These are phyloP conservation scores for Machimus atricapillus DNA, from an alignment of 2,888 invertebrate genomes.

Conservation along the genomic window DNA sequence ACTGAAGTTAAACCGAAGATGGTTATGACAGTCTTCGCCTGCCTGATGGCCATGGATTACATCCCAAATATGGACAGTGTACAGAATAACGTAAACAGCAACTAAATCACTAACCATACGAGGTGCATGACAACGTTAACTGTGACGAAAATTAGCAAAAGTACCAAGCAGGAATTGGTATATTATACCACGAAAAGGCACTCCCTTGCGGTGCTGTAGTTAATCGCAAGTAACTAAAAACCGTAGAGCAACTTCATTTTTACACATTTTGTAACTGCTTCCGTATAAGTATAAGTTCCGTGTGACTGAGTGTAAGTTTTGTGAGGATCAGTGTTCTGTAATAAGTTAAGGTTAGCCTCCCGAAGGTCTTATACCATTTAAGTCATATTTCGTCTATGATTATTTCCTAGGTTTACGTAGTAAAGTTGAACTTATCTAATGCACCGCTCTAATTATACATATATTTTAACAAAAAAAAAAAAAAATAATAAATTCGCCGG, in stretches of 20 bases:
- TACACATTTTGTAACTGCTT: conserved; percentile 25
- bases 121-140: background rate
- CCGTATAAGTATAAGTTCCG: conserved; percentile 14
- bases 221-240: conserved; percentile 17
- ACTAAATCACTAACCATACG: conserved; percentile 45
- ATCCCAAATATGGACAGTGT: conserved; percentile 82
- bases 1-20: conserved; percentile 97
- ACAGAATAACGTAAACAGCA: conserved; percentile 55
- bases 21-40: conserved; percentile 99
- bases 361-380: background rate
- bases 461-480: background rate
- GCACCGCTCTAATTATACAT: conserved; percentile 3
- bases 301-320: conserved; percentile 12
- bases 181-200: conserved; percentile 3
- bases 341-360: background rate
- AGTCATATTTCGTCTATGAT: conserved; percentile 4
- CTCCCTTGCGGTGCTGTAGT: conserved; percentile 17
- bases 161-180: conserved; percentile 16
- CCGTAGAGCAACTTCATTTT: background rate
- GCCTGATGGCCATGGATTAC: conserved; percentile 97
- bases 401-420: conserved; percentile 11
- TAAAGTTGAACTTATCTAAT: background rate
- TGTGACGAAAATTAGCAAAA: background rate
- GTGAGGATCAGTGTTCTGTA: background rate
- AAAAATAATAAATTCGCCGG: background rate